These are phyloP conservation scores for pig (Sus scrofa) DNA, from an alignment of 2,113 vertebrate species.

Conservation along the genomic window T2T-Sscrofa CM000827.6:89877501-89878000, in stretches of 20 bases:
- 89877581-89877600: neutral
- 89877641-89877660: neutral
- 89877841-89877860: neutral
- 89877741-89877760: neutral
- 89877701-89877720: neutral
- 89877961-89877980: neutral
- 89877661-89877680: neutral
- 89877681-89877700: neutral
- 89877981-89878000: neutral
- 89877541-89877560: neutral
- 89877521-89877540: neutral
- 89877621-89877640: too few species aligned
- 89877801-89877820: too few species aligned
- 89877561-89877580: neutral
- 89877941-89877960: neutral
- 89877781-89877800: too few species aligned
- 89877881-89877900: constrained; percentile 2
- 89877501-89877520: constrained; percentile 34
- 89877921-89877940: neutral
- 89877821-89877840: too few species aligned
- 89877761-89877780: too few species aligned
- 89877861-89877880: neutral
- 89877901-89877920: neutral
- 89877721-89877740: constrained; percentile 32
- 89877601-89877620: neutral